Conservation (phyloP, 1,140 invertebrate species). For the Cyrtorhinus lividipennis region DNA sequence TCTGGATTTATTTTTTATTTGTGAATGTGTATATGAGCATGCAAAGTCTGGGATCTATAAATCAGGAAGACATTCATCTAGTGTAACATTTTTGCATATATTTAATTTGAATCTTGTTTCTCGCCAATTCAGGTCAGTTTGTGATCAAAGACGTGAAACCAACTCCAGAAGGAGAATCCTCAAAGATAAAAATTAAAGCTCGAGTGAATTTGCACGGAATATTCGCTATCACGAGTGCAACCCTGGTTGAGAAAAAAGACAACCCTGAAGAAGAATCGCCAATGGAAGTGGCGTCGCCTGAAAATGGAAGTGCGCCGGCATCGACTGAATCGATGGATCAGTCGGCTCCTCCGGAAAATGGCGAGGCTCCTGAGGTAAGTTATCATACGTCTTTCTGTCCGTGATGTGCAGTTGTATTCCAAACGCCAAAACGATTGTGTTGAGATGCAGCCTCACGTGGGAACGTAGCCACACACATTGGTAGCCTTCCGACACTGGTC, state of each 20-base stretch:
- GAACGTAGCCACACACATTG: too few species aligned
- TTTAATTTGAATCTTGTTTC: too few species aligned
- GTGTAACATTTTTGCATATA: too few species aligned
- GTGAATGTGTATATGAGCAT: too few species aligned
- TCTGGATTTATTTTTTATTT: too few species aligned
- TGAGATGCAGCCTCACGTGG: too few species aligned
- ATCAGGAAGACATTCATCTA: too few species aligned
- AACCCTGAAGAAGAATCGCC: slow-evolving; percentile 18
- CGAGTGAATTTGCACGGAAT: slow-evolving; percentile 86
- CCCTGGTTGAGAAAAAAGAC: slow-evolving; percentile 64
- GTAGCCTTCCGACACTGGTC: too few species aligned
- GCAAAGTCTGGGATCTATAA: too few species aligned
- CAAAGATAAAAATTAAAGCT: slow-evolving; percentile 92
- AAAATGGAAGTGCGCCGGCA: background rate
- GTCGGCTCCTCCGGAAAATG: slow-evolving; percentile 12
- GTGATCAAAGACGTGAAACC: slow-evolving; percentile 72
- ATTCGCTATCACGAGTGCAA: slow-evolving; percentile 69
- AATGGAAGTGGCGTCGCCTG: slow-evolving; percentile 8
- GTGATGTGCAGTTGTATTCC: too few species aligned
- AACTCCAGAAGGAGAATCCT: slow-evolving; percentile 67
- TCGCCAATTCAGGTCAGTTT: slow-evolving; percentile 64
- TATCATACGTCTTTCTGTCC: too few species aligned
- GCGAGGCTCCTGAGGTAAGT: slow-evolving; percentile 11
- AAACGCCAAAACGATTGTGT: too few species aligned
- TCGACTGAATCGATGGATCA: background rate